These are phyloP conservation scores for Petromus typicus DNA, from an alignment of 2,113 vertebrate species.

Conservation along the genomic window DNA sequence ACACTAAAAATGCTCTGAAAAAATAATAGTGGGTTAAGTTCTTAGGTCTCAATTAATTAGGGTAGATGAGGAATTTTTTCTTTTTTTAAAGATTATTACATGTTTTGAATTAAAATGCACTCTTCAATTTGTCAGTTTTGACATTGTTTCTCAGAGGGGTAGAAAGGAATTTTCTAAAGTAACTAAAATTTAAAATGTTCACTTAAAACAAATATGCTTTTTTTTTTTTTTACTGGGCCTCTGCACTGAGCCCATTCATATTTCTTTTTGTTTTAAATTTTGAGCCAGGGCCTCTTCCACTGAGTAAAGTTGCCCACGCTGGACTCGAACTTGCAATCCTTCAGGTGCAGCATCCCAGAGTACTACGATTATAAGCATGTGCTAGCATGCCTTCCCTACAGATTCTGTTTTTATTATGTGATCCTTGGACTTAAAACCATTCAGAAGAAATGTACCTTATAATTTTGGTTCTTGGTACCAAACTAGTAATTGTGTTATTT, in stretches of 20 bases:
- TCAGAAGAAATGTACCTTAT: slow-evolving; percentile 15
- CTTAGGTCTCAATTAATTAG: neutral
- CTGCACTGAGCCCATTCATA: neutral
- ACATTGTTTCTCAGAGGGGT: slow-evolving; percentile 32
- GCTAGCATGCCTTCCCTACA: neutral
- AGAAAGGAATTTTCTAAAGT: neutral
- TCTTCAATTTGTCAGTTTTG: slow-evolving; percentile 19
- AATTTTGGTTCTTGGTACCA: neutral
- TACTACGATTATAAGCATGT: neutral
- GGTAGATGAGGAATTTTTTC: neutral
- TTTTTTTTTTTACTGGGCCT: neutral
- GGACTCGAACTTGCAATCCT: neutral
- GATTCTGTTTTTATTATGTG: neutral
- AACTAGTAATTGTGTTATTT: neutral
- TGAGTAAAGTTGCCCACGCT: neutral
- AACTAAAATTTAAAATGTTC: slow-evolving; percentile 49
- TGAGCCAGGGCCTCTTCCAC: neutral
- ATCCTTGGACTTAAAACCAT: neutral
- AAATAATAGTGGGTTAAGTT: neutral
- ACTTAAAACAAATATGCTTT: slow-evolving; percentile 25
- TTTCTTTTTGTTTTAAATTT: neutral
- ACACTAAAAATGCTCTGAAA: neutral
- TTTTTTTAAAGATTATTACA: neutral
- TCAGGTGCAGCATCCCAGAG: neutral
- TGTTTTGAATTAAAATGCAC: slow-evolving; percentile 12